Conservation (phyloP, 2,113 vertebrate species). For the Colinus virginianus region DNA sequence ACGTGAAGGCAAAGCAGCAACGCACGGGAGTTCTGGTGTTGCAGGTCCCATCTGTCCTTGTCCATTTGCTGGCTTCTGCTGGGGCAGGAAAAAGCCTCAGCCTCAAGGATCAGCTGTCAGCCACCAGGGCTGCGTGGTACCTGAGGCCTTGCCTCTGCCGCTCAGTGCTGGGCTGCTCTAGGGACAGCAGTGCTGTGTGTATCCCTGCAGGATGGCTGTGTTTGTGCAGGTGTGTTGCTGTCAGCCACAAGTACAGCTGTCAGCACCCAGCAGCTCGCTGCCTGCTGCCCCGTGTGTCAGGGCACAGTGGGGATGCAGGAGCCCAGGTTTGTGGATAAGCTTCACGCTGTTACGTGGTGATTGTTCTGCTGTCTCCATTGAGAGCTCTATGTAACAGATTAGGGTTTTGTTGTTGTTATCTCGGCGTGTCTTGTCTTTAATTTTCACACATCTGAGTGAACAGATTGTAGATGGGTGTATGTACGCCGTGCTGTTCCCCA, state of each 20-base stretch:
- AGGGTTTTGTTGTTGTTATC: not conserved
- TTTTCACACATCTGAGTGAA: not conserved
- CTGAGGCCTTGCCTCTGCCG: not conserved
- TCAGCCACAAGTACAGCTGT: slow-evolving; percentile 35
- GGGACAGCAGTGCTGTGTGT: not conserved
- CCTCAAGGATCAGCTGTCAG: not conserved
- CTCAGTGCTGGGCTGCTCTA: not conserved
- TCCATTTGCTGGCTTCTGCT: not conserved
- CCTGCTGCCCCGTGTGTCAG: not conserved
- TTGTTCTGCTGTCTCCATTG: not conserved
- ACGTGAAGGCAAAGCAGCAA: not conserved
- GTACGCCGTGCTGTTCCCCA: not conserved
- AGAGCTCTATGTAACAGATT: not conserved
- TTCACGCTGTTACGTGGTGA: rapidly evolving
- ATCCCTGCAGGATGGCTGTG: not conserved
- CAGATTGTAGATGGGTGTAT: not conserved
- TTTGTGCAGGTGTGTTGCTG: not conserved
- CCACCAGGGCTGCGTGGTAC: not conserved
- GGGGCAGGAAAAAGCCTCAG: not conserved
- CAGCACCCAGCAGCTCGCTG: not conserved
- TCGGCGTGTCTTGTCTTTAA: slow-evolving; percentile 5
- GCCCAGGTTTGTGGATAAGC: not conserved
- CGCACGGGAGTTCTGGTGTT: rapidly evolving
- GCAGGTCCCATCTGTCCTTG: not conserved
- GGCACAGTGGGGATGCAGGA: not conserved